A percentile compares a stretch with the other conserved stretches of the same genome.
phyloP scores from a whole-genome alignment of 2,797 vertebrate species.

The Eurystomus glaucurus region DNA sequence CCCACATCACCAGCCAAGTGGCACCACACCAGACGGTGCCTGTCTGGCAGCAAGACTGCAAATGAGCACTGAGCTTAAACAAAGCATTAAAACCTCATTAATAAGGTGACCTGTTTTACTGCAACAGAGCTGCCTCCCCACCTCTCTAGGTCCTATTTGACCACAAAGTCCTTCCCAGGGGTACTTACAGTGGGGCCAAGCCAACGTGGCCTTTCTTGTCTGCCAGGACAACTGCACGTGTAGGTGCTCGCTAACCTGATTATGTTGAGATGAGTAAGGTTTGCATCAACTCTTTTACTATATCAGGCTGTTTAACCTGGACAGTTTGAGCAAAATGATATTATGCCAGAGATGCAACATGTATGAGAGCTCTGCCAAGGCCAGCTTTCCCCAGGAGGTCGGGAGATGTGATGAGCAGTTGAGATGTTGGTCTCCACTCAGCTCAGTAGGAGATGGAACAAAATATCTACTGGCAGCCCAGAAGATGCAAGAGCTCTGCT shows the following conservation, averaged over 20 bases:
- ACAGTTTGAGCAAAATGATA: constrained; percentile 15
- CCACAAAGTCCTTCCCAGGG: background rate
- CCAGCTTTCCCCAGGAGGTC: background rate
- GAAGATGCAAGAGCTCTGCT: background rate
- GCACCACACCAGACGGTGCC: background rate
- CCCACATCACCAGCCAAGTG: rapidly evolving
- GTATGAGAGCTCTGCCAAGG: background rate
- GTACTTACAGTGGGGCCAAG: background rate
- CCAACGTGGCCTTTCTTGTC: background rate
- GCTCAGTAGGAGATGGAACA: background rate
- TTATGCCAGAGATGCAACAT: background rate
- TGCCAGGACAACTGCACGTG: background rate
- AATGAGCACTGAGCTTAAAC: constrained; percentile 26
- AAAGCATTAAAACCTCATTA: constrained; percentile 10
- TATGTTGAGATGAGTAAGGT: background rate
- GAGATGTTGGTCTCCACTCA: rapidly evolving
- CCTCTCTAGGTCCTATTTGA: background rate
- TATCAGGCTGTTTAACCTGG: background rate
- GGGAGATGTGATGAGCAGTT: background rate
- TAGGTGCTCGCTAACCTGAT: background rate
- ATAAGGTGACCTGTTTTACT: background rate
- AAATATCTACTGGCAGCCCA: background rate
- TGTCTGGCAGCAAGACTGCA: constrained; percentile 5
- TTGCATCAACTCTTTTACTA: constrained; percentile 7
- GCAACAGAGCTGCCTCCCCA: background rate